phyloP scores from a whole-genome alignment of 2,113 vertebrate genomes.

The Holacanthus passer region DNA sequence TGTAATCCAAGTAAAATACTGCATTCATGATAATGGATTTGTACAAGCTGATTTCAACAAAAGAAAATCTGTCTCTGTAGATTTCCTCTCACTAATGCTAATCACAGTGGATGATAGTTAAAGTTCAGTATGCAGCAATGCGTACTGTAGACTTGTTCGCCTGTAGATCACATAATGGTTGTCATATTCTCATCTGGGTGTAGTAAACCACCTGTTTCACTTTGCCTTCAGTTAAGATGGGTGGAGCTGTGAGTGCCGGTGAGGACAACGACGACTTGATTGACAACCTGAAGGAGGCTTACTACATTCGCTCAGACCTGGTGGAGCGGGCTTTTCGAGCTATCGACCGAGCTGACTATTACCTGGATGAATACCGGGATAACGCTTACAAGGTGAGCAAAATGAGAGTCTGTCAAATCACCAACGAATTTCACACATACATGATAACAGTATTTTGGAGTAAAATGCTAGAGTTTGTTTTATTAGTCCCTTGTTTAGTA shows the following conservation, averaged over 20 bases:
- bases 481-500: too few species aligned
- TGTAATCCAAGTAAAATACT: too few species aligned
- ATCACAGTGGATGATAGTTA: too few species aligned
- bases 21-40: too few species aligned
- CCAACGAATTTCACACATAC: too few species aligned
- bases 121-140: neutral
- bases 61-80: too few species aligned
- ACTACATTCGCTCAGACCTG: constrained; percentile 94
- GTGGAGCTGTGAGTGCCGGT: constrained; percentile 96
- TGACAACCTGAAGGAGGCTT: constrained; percentile 96
- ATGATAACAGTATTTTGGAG: neutral
- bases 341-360: constrained; percentile 95
- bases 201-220: neutral
- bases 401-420: neutral
- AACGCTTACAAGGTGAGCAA: constrained; percentile 91
- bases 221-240: constrained; percentile 86
- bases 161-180: neutral
- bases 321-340: constrained; percentile 96
- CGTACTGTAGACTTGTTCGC: neutral
- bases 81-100: too few species aligned
- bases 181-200: neutral
- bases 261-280: constrained; percentile 98
- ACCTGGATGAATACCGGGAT: constrained; percentile 96
- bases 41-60: too few species aligned
- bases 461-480: too few species aligned